phyloP scores from a whole-genome alignment of 2,888 invertebrate species.

The Elysia crispata region DNA sequence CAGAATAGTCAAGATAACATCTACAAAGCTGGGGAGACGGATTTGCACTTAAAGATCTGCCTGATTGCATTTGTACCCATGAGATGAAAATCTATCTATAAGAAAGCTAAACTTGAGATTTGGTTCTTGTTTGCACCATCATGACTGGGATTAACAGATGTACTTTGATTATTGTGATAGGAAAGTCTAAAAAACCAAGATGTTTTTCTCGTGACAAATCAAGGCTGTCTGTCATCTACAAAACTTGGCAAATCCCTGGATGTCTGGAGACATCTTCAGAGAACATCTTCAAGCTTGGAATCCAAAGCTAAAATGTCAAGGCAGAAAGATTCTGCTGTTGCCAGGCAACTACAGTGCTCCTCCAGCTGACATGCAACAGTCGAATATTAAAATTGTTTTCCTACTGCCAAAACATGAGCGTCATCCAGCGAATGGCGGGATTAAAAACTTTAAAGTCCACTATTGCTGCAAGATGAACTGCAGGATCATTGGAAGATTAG shows the following conservation, averaged over 20 bases:
- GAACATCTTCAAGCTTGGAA: background rate
- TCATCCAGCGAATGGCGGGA: background rate
- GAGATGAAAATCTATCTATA: too few species aligned
- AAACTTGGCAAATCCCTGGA: background rate
- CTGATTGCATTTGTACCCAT: too few species aligned
- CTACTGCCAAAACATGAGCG: background rate
- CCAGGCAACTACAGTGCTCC: background rate
- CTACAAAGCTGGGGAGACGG: too few species aligned
- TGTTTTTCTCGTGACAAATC: background rate
- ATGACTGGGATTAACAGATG: too few species aligned
- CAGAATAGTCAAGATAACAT: too few species aligned
- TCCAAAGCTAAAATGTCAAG: background rate
- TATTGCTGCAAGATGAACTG: background rate
- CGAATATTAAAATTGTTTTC: background rate
- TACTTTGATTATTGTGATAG: background rate
- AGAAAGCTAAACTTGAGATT: too few species aligned
- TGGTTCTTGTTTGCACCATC: too few species aligned
- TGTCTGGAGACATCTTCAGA: background rate
- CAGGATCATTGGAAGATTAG: background rate
- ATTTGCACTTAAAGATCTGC: too few species aligned
- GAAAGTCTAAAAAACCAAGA: background rate
- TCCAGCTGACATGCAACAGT: background rate
- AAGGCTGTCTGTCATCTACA: background rate
- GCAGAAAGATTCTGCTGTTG: background rate
- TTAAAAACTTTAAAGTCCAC: conserved; percentile 16